Conservation (phyloP, 1,140 invertebrate genomes). For the Tribolium castaneum region DNA sequence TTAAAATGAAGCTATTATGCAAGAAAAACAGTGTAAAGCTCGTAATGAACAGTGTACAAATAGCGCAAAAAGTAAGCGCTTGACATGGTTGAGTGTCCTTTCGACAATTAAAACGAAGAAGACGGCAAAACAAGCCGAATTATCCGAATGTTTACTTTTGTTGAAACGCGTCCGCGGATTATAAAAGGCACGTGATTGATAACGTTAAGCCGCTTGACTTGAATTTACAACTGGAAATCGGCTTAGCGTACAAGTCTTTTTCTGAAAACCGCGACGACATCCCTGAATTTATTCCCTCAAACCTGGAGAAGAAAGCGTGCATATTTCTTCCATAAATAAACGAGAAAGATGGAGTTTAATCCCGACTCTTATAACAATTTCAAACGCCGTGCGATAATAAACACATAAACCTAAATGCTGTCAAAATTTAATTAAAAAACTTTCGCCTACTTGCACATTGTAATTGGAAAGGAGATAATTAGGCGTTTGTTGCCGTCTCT, state of each 20-base stretch:
- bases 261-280: slow-evolving; percentile 37
- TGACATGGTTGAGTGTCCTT: not conserved
- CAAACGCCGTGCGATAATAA: slow-evolving; percentile 16
- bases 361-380: slow-evolving; percentile 15
- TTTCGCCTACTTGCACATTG: not conserved
- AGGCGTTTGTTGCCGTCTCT: not conserved
- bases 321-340: slow-evolving; percentile 32
- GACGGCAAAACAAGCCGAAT: slow-evolving; percentile 1
- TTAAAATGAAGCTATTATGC: slow-evolving; percentile 25
- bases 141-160: slow-evolving; percentile 21
- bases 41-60: slow-evolving; percentile 22
- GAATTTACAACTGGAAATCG: slow-evolving; percentile 48
- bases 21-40: not conserved
- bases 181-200: slow-evolving; percentile 46
- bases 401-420: slow-evolving; percentile 21
- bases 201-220: slow-evolving; percentile 48
- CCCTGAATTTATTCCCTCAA: slow-evolving; percentile 18
- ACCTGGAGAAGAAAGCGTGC: slow-evolving; percentile 16
- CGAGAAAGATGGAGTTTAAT: slow-evolving; percentile 22
- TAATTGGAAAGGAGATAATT: not conserved
- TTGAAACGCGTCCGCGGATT: slow-evolving; percentile 21
- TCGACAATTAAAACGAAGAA: slow-evolving; percentile 13
- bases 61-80: not conserved
- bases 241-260: slow-evolving; percentile 44
- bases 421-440: slow-evolving; percentile 32